These are phyloP conservation scores for Aphaenogaster rudis DNA, from an alignment of 1,140 invertebrate species.

Conservation along the genomic window DNA sequence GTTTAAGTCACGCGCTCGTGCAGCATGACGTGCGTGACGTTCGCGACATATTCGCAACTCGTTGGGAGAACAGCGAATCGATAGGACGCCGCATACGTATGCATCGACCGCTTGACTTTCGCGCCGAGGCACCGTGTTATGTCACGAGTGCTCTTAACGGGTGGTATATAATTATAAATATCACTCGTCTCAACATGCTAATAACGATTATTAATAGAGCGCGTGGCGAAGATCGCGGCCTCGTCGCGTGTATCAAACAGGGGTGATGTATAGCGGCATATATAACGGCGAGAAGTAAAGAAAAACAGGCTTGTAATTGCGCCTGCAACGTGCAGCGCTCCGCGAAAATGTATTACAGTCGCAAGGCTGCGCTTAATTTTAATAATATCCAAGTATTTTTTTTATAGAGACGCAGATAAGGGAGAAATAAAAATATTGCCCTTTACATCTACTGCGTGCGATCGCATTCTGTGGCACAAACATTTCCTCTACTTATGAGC, in stretches of 20 bases:
- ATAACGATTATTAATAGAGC: conserved; percentile 70
- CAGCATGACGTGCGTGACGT: conserved; percentile 44
- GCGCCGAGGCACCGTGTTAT: conserved; percentile 56
- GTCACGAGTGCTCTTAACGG: conserved; percentile 62
- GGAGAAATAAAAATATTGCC: not conserved
- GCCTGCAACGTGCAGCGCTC: not conserved
- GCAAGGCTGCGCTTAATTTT: conserved; percentile 34
- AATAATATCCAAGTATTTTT: conserved; percentile 42
- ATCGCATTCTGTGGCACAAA: not conserved
- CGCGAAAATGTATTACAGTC: not conserved
- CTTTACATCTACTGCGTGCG: not conserved
- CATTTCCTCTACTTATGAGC: not conserved
- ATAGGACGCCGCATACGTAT: conserved; percentile 52
- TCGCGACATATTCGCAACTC: conserved; percentile 67
- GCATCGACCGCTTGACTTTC: conserved; percentile 37
- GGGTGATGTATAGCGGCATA: conserved; percentile 26
- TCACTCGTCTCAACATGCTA: conserved; percentile 63
- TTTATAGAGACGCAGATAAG: conserved; percentile 31
- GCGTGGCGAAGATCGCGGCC: conserved; percentile 58
- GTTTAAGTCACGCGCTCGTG: conserved; percentile 58
- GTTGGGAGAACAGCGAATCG: conserved; percentile 60
- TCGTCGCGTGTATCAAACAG: conserved; percentile 57
- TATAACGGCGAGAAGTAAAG: conserved; percentile 27
- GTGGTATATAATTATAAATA: conserved; percentile 68
- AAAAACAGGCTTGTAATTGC: conserved; percentile 51